Evolutionary conservation across 2,797 vertebrate genomes (phyloP), one percentile per base, ranked within the genome.

Genomic region (Apogon hyalosoma): DNA sequence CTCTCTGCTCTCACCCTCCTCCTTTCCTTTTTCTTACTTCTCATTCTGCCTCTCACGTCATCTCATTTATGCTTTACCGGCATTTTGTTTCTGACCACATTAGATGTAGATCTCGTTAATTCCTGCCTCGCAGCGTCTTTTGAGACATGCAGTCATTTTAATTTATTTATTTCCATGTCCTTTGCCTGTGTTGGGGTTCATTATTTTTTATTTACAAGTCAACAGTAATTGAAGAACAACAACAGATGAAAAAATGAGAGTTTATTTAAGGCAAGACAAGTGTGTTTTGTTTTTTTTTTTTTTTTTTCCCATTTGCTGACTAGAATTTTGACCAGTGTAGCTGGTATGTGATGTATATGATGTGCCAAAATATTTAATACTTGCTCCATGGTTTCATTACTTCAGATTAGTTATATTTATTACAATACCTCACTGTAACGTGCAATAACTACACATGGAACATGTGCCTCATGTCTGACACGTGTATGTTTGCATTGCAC

Each of bases 101-200:
- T 60, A 58, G 75, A 85, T 86, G 73, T 73, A 82, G 73, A 79
- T 88, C 86, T 92, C 55, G 62, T 88, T 91, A 92, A 89, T 90
- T 90, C 82, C 52, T 90, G 83, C 86, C 87, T 91, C 6, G 50
- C 65, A 86, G 86, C 79, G 11, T 78, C 52, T 90, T 87, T 75
- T 74, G 66, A 87, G 82, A 87, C 59, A 69, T 28, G 48, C 61
- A 59, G 40, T 53, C 36, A n/a, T 66, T 66, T 75, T 52, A 69
- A 46, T 80, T 62, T 77, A 49, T 56, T 33, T 18, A 40, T 2
- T 39, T 62, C 31, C 46, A 46, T 31, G 4, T 57, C 40, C 52
- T 16, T 64, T 61, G 50, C 54, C 63, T 81, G 68, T 59, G 53
- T 68, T 48, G 46, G 12, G 45, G 42, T 77, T 80, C 51, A 65